phyloP scores from a whole-genome alignment of 2,888 invertebrate species.

The Dynastes grantii region DNA sequence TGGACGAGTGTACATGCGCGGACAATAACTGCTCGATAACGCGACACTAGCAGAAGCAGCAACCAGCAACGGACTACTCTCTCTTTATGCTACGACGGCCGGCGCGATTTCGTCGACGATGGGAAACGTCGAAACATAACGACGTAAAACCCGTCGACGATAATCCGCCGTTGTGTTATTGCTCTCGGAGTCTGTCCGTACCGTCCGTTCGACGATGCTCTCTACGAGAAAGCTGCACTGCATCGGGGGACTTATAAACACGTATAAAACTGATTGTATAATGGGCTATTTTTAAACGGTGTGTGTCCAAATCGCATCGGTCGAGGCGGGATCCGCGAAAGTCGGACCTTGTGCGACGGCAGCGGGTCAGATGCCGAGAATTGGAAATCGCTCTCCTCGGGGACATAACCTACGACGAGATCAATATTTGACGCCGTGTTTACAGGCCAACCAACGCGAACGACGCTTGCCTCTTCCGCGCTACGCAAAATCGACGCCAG shows the following conservation, averaged over 20 bases:
- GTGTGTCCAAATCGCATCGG: conserved; percentile 37
- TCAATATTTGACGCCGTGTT: conserved; percentile 63
- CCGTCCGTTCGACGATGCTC: conserved; percentile 33
- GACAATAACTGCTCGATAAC: conserved; percentile 52
- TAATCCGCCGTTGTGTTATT: conserved; percentile 18
- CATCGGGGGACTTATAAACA: conserved; percentile 44
- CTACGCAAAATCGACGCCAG: conserved; percentile 5
- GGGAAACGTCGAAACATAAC: conserved; percentile 35
- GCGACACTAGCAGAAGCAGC: conserved; percentile 48
- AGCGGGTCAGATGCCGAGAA: conserved; percentile 42
- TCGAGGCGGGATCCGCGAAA: conserved; percentile 49
- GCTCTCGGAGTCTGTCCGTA: conserved; percentile 38
- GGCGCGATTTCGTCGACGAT: conserved; percentile 43
- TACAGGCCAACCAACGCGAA: conserved; percentile 3
- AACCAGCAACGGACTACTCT: conserved; percentile 48
- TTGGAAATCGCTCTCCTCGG: conserved; percentile 63
- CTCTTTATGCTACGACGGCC: conserved; percentile 32
- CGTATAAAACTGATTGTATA: conserved; percentile 44
- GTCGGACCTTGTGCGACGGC: conserved; percentile 46
- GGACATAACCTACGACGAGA: conserved; percentile 68
- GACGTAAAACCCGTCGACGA: conserved; percentile 44
- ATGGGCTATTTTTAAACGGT: conserved; percentile 47
- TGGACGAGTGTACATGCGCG: conserved; percentile 54
- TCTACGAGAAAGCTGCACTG: conserved; percentile 45
- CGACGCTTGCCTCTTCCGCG: conserved; percentile 1